Base-by-base conservation (phyloP, 2,113 vertebrate species). In the Amia ocellicauda region DNA sequence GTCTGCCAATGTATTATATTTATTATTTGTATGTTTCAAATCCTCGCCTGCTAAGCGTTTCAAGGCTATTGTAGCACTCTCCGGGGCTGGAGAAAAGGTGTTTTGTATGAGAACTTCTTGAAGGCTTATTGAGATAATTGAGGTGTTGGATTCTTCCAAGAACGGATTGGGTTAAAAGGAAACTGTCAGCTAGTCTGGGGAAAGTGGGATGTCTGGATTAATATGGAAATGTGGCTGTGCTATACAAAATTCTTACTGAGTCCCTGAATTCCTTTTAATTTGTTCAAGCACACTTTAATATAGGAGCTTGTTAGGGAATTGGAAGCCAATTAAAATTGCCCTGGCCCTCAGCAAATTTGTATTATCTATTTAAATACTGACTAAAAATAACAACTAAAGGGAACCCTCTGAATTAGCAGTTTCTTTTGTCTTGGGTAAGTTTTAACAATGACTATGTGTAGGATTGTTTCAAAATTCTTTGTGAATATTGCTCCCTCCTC, bases 11-110 rank as follows among this genome's bases (percentile, higher is more conserved):
- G 13, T 41, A 66, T 61, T 64, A 65, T 68, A 57, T 82, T 82
- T 50, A 67, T 72, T 72, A 74, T 71, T 74, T 78, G 43, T 72
- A 66, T 67, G 78, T 79, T 71, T 74, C 55, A 9, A 7, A 47
- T 67, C 55, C 58, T 49, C 65, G 42, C 60, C 4, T 17, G 4
- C 47, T 68, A 69, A 49, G 75, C 60, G 10, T 53, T 60, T 62
- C 65, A 74, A 66, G 71, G 66, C 67, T 4, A 68, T 67, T 76
- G 63, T 66, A 19, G n/a, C 3, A 47, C 4, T 19, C n/a, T 47
- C 16, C n/a, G 16, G 7, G 7, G 45, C n/a, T 47, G 5, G 31
- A 36, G 31, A 36, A 1, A 47, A 16, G 1, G 14, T 47, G 14
- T 47, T 47, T 47, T 47, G 45, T 47, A n/a, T 47, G 14, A 8